These are phyloP conservation scores for Sphenodon punctatus DNA, from an alignment of 2,797 vertebrate species.

Conservation along the genomic window DNA sequence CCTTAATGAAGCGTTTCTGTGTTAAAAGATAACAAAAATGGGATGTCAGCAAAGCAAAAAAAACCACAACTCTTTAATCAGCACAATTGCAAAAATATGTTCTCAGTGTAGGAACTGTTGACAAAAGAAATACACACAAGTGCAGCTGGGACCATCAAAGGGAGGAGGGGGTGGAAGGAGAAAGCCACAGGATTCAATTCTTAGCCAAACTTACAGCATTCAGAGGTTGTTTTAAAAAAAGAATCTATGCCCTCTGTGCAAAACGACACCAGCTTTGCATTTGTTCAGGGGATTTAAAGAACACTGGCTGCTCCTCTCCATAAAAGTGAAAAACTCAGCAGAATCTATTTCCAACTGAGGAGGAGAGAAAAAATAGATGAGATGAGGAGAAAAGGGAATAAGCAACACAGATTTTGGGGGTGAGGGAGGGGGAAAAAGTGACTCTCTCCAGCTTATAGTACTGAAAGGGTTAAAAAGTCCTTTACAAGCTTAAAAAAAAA, in stretches of 20 bases:
- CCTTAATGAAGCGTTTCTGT: constrained; percentile 99
- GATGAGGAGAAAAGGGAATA: background rate
- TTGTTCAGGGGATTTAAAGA: background rate
- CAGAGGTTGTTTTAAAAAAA: background rate
- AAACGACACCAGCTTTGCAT: background rate
- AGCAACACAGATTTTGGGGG: background rate
- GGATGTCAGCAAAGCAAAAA: constrained; percentile 43
- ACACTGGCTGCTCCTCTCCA: background rate
- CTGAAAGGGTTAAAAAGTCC: background rate
- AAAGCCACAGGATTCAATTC: background rate
- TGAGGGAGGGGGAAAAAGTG: background rate
- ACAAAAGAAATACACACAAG: background rate
- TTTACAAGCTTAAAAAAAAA: background rate
- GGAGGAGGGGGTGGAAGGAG: background rate
- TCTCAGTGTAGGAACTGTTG: background rate
- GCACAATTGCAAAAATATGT: background rate
- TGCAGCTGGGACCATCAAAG: background rate
- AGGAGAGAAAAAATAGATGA: background rate
- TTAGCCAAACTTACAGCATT: background rate
- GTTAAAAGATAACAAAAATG: constrained; percentile 59
- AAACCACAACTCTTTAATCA: constrained; percentile 23
- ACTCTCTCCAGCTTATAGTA: background rate
- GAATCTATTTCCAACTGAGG: background rate
- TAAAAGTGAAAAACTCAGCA: background rate
- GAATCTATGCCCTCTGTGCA: background rate